Evolutionary conservation across 2,113 vertebrate species (phyloP), one percentile per base, ranked within the genome.

Genomic region (Eleginops maclovinus): DNA sequence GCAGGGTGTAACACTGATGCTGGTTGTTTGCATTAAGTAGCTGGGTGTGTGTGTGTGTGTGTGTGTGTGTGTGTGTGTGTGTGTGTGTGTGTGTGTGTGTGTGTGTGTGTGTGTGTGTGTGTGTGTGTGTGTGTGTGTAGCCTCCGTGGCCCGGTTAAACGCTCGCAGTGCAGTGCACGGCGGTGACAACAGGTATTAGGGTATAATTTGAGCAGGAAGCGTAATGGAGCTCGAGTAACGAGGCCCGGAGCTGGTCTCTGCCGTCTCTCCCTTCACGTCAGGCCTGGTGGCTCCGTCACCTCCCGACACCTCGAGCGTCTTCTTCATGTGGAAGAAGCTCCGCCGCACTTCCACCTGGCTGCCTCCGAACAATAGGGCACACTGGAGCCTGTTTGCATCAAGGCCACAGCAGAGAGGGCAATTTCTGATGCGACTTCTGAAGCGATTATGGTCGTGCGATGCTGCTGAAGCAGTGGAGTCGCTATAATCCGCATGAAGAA

Each of bases 171-270:
- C 88, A 78, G 80, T 82, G 87, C 85, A 81, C 89, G 77, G 70
- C 83, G 21, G 86, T 90, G 87, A 92, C 91, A 91, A 93, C 92
- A 93, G 89, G 90, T 93, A 94, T 92, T 89, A 91, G 86, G 87
- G 50, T 87, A 75, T 89, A 83, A 90, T 93, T 88, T 88, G 72
- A 87, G 85, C 77, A 77, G 76, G 72, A 87, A 89, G 90, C 90
- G 78, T 92, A 92, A 93, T 94, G 92, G 92, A 91, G 91, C 93
- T 91, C 60, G 79, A 91, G 90, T 89, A 92, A 90, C 60, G 79
- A 88, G 82, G 82, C 90, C 92, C 81, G 55, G 87, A 89, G 90
- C 85, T 60, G 80, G 79, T 79, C 82, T 79, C 81, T 71, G 86
- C 69, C 87, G 89, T 93, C 89, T 88, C 88, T 89, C 79, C 66